phyloP scores from a whole-genome alignment of 2,113 vertebrate genomes.

The Meleagris gallopavo region DNA sequence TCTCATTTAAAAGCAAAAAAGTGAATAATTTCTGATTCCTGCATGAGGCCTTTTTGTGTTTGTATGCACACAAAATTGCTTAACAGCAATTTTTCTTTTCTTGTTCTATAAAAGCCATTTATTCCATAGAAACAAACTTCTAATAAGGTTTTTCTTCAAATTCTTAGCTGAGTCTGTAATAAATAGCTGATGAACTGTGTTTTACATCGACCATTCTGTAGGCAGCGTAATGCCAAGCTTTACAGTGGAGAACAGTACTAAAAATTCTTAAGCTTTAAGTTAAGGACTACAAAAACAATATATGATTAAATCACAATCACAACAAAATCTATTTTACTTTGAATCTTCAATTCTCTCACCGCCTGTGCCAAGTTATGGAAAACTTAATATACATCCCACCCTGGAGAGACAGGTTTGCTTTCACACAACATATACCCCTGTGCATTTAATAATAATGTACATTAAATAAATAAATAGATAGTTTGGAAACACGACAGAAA shows the following conservation, averaged over 20 bases:
- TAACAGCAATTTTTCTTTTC: constrained; percentile 3
- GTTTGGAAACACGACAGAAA: background rate
- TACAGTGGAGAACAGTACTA: background rate
- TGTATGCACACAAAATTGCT: background rate
- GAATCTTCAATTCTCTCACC: background rate
- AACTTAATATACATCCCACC: background rate
- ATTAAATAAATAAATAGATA: background rate
- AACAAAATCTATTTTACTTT: background rate
- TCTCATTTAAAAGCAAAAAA: background rate
- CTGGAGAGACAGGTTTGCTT: background rate
- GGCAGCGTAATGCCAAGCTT: background rate
- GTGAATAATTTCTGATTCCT: background rate
- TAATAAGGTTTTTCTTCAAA: background rate
- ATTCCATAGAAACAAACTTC: background rate
- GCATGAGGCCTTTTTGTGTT: background rate
- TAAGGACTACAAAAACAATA: background rate
- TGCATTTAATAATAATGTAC: background rate
- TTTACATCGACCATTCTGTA: background rate
- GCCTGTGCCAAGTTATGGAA: background rate
- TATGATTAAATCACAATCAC: background rate
- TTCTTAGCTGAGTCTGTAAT: background rate
- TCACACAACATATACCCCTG: background rate
- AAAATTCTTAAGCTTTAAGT: background rate
- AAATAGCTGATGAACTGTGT: background rate
- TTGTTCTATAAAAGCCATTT: background rate